A percentile compares a stretch with the other conserved stretches of the same genome.
phyloP scores from a whole-genome alignment of 2,888 invertebrate species.

The Nymphalis urticae region DNA sequence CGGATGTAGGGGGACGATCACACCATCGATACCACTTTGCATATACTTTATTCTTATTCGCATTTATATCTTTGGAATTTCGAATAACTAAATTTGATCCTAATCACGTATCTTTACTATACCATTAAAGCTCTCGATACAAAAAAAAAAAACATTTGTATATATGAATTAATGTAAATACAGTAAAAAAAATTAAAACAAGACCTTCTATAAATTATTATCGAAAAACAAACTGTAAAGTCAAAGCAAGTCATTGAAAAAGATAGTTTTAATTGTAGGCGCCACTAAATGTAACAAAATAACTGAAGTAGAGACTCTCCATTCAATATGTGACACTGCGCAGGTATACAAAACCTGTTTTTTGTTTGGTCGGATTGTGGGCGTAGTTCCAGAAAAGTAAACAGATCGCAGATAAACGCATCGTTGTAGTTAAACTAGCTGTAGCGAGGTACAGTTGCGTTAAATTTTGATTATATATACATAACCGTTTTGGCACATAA shows the following conservation, averaged over 20 bases:
- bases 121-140: not conserved
- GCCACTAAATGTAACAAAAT: constrained; percentile 15
- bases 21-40: constrained; percentile 34
- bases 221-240: no score
- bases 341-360: constrained; percentile 55
- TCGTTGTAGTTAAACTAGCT: no score
- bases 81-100: not conserved
- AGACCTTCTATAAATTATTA: no score
- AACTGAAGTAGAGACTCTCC: constrained; percentile 18
- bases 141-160: no score
- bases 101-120: not conserved
- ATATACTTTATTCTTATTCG: constrained; percentile 20
- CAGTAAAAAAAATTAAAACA: no score
- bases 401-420: constrained; percentile 46
- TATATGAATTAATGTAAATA: no score
- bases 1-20: constrained; percentile 48
- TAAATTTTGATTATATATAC: no score
- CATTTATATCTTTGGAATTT: not conserved
- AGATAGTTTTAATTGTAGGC: not conserved
- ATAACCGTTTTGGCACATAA: no score
- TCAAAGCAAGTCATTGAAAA: not conserved
- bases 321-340: constrained; percentile 46
- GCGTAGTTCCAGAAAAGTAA: constrained; percentile 54
- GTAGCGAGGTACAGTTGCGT: no score
- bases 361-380: constrained; percentile 57